Base-by-base conservation (phyloP, 2,888 invertebrate genomes). In the Linnaemya vulpina region DNA sequence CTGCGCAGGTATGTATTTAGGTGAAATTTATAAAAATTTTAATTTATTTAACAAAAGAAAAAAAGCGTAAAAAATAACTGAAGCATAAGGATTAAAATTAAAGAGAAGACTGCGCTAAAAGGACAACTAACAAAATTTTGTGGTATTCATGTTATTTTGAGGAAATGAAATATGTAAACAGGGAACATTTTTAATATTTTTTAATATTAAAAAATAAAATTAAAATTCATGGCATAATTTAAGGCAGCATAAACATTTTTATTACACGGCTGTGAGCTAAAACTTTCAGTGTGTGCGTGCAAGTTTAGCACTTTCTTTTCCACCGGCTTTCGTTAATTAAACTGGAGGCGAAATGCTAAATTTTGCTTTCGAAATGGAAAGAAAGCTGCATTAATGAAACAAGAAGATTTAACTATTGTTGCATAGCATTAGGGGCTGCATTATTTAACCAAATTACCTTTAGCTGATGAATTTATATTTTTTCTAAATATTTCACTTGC, bases 361-460 rank as follows among this genome's bases (percentile, higher is more conserved):
- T 10, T 8, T 5, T 53, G 40, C 0, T 38, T 60, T 17, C 9
- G 55, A n/a, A n/a, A n/a, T n/a, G n/a, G 40, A 13, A 4, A 1
- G 11, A 22, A 25, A 49, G 0, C 1, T 49, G n/a, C 5, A n/a
- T 22, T 40, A 25, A n/a, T 38, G 53, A 22, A 55, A 40, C 20
- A 13, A 53, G 20, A 53, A 38, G 68, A 51, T 53, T 68, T 35
- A 38, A 68, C 22, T 53, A 68, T 38, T 4, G 3, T 53, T 51
- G 38, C 68, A 22, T 49, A 40, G n/a, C 38, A 11, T 55, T 70
- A 70, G 53, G 35, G 22, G 53, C 70, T 40, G 22, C 11, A 15
- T 11, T 5, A 9, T 5, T 15, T 68, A 22, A 53, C 15, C 1
- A 53, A 55, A 15, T 70, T 53, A 22, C n/a, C n/a, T 53, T 55